Evolutionary conservation across 2,888 invertebrate species (phyloP).

Genomic region (Lobophora halterata): DNA sequence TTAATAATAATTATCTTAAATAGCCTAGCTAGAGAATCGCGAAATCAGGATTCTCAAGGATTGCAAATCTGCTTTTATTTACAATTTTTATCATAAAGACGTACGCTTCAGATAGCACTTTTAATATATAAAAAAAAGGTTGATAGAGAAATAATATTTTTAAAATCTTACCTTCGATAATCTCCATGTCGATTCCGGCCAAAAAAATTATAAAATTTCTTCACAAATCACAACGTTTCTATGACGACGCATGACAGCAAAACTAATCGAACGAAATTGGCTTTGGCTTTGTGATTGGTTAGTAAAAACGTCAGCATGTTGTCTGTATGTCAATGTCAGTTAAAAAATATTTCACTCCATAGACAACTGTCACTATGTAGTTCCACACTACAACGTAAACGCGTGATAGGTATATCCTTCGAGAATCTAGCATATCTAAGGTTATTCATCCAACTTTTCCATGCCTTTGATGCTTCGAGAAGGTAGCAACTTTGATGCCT

Average conservation of each 20-base stretch:
- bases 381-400: slow-evolving; percentile 5
- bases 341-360: slow-evolving; percentile 9
- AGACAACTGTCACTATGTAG: neutral
- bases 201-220: slow-evolving; percentile 65
- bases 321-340: slow-evolving; percentile 15
- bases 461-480: no score
- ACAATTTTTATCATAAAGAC: slow-evolving; percentile 7
- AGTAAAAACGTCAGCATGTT: slow-evolving; percentile 7
- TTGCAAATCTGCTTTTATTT: slow-evolving; percentile 20
- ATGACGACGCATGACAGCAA: slow-evolving; percentile 79
- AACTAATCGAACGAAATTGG: slow-evolving; percentile 52
- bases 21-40: no score
- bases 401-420: no score
- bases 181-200: slow-evolving; percentile 73
- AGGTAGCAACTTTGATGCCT: no score
- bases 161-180: slow-evolving; percentile 65
- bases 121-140: neutral
- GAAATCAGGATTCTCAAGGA: neutral
- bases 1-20: no score
- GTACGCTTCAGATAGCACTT: neutral
- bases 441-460: no score
- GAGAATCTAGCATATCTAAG: no score
- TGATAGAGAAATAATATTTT: slow-evolving; percentile 29
- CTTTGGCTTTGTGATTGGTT: slow-evolving; percentile 40
- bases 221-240: slow-evolving; percentile 72